Evolutionary conservation across 1,140 invertebrate genomes (phyloP).

Genomic region (Halyomorpha halys): DNA sequence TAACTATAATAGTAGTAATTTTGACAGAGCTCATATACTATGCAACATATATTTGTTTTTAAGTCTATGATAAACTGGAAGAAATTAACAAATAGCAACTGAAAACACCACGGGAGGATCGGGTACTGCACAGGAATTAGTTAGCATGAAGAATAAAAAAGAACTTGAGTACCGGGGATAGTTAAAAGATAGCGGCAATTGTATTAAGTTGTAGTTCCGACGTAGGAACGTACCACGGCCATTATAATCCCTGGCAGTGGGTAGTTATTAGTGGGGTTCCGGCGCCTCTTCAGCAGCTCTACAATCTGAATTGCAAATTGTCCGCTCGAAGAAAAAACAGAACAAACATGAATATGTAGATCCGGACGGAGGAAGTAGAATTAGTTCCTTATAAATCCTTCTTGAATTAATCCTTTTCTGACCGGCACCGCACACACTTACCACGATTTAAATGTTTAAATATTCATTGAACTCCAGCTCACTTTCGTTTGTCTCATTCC

Average conservation of each 20-base stretch:
- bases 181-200: no score
- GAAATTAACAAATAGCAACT: no score
- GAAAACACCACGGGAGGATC: no score
- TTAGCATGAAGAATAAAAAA: no score
- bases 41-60: no score
- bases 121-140: no score
- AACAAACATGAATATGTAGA: constrained; percentile 12
- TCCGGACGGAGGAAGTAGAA: neutral
- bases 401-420: constrained; percentile 5
- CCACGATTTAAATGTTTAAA: constrained; percentile 6
- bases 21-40: no score
- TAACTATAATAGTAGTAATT: no score
- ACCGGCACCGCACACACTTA: neutral
- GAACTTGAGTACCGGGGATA: no score
- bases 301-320: neutral
- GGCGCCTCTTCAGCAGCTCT: neutral
- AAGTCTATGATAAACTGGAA: no score
- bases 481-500: neutral
- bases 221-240: no score
- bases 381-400: constrained; percentile 12
- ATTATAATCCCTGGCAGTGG: neutral
- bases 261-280: neutral
- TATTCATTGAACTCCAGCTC: neutral
- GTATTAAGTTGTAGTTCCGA: no score
- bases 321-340: neutral